Evolutionary conservation across 2,797 vertebrate species (phyloP).

Genomic region (Astyanax mexicanus): DNA sequence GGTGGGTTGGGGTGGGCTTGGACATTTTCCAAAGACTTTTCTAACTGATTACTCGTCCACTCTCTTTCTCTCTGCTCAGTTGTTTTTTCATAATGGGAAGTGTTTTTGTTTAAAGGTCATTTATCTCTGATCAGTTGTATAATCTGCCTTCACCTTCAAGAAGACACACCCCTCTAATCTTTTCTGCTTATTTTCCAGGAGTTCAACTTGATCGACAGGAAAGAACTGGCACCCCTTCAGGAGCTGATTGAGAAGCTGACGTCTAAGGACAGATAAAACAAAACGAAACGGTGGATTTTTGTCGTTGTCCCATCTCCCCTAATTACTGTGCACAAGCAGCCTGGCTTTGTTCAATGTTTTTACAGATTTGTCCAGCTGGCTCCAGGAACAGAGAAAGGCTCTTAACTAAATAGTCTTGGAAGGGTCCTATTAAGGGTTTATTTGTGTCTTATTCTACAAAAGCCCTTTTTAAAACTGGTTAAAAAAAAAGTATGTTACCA

Average conservation of each 20-base stretch:
- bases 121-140: neutral
- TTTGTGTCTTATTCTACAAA: neutral
- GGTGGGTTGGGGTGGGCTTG: too few relatives aligned
- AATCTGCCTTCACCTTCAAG: neutral
- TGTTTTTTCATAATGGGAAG: neutral
- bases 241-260: slow-evolving; percentile 99
- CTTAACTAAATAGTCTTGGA: neutral
- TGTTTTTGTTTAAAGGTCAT: neutral
- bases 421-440: slow-evolving; percentile 17
- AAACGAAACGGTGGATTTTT: neutral
- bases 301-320: slow-evolving; percentile 18
- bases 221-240: slow-evolving; percentile 96
- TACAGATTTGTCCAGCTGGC: slow-evolving; percentile 41
- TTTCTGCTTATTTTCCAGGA: slow-evolving; percentile 78
- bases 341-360: slow-evolving; percentile 51
- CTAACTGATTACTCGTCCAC: neutral
- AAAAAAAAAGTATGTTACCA: slow-evolving; percentile 31
- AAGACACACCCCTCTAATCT: neutral
- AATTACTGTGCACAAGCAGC: slow-evolving; percentile 52
- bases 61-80: neutral
- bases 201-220: slow-evolving; percentile 98
- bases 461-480: slow-evolving; percentile 35
- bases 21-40: too few relatives aligned
- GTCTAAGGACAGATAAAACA: slow-evolving; percentile 98
- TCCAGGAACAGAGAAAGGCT: slow-evolving; percentile 39